Evolutionary conservation across 2,113 vertebrate species (phyloP).

Genomic region (Pteropus alecto): DNA sequence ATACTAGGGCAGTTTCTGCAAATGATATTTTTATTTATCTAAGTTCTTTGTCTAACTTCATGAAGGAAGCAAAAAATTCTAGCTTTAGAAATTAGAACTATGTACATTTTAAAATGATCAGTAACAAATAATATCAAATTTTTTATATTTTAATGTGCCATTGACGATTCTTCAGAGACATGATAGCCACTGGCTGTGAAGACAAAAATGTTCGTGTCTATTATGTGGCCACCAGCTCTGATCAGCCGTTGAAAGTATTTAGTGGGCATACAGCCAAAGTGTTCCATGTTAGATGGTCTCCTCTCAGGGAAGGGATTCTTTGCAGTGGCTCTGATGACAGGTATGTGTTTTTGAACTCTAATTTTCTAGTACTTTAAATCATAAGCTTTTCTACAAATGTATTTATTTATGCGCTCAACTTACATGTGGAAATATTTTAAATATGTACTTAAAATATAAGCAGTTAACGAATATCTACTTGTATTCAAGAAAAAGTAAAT

Average conservation of each 20-base stretch:
- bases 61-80: neutral
- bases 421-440: neutral
- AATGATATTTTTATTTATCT: neutral
- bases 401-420: neutral
- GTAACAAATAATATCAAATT: neutral
- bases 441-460: neutral
- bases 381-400: neutral
- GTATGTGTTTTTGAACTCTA: conserved; percentile 77
- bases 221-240: conserved; percentile 96
- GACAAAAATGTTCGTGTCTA: conserved; percentile 98
- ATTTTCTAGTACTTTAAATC: neutral
- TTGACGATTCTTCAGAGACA: conserved; percentile 87
- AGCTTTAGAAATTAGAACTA: neutral
- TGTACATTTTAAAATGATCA: neutral
- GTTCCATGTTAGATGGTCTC: conserved; percentile 97
- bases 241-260: conserved; percentile 96
- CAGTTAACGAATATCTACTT: neutral
- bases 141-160: neutral
- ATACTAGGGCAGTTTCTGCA: neutral
- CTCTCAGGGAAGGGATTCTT: conserved; percentile 96
- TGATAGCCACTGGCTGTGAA: conserved; percentile 98
- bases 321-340: conserved; percentile 98
- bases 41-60: neutral
- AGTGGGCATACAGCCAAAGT: conserved; percentile 95
- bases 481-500: neutral